These are phyloP conservation scores for Phaenicophaeus curvirostris DNA, from an alignment of 2,797 vertebrate genomes.

Conservation along the genomic window DNA sequence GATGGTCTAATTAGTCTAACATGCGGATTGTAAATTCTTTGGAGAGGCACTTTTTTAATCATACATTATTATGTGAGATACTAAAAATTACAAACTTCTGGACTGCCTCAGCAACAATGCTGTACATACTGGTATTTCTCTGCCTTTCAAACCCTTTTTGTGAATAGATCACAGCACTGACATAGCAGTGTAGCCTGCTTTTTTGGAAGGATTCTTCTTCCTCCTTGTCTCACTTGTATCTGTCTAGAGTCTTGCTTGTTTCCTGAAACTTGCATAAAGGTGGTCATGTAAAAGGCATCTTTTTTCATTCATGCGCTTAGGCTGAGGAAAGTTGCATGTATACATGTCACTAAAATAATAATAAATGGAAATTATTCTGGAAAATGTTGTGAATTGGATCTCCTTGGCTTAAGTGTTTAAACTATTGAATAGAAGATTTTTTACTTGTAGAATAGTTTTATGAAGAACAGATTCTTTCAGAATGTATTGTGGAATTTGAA, in stretches of 20 bases:
- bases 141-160: not conserved
- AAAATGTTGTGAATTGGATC: not conserved
- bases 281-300: not conserved
- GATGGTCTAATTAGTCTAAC: not conserved
- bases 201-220: not conserved
- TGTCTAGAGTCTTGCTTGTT: not conserved
- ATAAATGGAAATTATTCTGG: not conserved
- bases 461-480: not conserved
- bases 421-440: not conserved
- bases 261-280: not conserved
- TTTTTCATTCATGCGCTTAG: not conserved
- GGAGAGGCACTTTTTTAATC: not conserved
- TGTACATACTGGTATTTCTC: not conserved
- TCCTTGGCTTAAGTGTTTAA: not conserved
- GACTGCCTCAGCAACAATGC: not conserved
- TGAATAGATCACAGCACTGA: not conserved
- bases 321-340: not conserved
- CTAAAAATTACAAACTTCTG: slow-evolving; percentile 12
- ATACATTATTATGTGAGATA: not conserved
- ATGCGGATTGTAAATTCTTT: not conserved
- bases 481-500: not conserved
- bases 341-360: not conserved
- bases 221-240: not conserved
- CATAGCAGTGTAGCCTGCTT: not conserved
- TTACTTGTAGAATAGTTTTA: not conserved